These are phyloP conservation scores for Sterna hirundo DNA, from an alignment of 2,113 vertebrate species.

Conservation along the genomic window DNA sequence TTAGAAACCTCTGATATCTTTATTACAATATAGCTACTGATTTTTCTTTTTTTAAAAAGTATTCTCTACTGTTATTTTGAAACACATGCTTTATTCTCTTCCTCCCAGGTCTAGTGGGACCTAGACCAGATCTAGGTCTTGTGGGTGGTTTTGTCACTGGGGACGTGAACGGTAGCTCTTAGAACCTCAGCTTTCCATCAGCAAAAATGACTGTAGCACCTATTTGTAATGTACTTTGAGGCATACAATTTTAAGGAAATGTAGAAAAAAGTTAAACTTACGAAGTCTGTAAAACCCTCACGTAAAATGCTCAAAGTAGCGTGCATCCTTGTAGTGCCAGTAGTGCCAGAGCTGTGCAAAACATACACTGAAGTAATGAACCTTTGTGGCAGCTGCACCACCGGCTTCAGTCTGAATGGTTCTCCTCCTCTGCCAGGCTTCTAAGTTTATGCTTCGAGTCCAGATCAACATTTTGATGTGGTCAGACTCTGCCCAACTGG, in stretches of 20 bases:
- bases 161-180: neutral
- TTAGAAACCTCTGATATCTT: neutral
- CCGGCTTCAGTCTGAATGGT: neutral
- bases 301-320: neutral
- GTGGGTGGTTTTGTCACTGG: neutral
- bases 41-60: neutral
- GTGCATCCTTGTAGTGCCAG: neutral
- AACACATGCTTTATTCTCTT: neutral
- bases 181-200: neutral
- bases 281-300: neutral
- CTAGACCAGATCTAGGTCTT: neutral
- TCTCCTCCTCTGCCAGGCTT: neutral
- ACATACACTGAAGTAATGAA: neutral
- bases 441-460: neutral
- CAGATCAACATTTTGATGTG: neutral
- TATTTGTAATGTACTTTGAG: neutral
- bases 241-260: neutral
- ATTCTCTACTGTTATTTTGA: neutral
- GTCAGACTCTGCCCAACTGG: neutral
- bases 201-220: neutral
- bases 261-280: neutral
- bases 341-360: neutral
- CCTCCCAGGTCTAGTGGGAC: neutral
- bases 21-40: neutral
- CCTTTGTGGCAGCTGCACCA: neutral